phyloP scores from a whole-genome alignment of 2,888 invertebrate genomes.

The Plagiodera versicolora region DNA sequence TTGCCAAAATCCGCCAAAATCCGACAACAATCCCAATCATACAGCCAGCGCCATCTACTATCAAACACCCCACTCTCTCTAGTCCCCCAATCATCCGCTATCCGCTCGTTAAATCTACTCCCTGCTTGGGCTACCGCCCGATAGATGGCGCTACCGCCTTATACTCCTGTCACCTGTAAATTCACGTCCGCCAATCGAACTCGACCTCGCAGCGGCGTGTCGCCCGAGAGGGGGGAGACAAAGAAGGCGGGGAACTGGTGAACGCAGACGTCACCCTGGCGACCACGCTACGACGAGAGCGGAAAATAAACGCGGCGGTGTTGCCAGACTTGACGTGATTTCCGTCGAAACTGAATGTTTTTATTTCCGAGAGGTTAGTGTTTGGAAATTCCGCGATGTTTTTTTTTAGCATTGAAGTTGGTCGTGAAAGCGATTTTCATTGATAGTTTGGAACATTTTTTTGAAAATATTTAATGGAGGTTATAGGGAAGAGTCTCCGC shows the following conservation, averaged over 20 bases:
- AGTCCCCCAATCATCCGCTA: no score
- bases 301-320: neutral
- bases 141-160: slow-evolving; percentile 19
- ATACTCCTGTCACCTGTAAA: neutral
- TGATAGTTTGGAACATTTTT: no score
- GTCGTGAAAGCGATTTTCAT: no score
- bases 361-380: neutral
- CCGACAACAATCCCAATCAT: no score
- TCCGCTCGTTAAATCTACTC: no score
- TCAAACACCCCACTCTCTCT: no score
- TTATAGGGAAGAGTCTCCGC: no score
- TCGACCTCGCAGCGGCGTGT: neutral
- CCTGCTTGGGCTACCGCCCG: neutral
- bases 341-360: neutral
- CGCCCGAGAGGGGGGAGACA: slow-evolving; percentile 5
- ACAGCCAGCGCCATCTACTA: no score
- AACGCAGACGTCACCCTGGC: neutral
- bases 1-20: no score
- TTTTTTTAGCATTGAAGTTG: no score
- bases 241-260: neutral
- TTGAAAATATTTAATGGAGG: no score
- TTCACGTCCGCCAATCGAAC: neutral
- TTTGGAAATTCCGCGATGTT: no score
- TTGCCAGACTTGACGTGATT: neutral
- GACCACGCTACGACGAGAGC: neutral